These are phyloP conservation scores for Cathartes aura DNA, from an alignment of 2,113 vertebrate species.

Conservation along the genomic window DNA sequence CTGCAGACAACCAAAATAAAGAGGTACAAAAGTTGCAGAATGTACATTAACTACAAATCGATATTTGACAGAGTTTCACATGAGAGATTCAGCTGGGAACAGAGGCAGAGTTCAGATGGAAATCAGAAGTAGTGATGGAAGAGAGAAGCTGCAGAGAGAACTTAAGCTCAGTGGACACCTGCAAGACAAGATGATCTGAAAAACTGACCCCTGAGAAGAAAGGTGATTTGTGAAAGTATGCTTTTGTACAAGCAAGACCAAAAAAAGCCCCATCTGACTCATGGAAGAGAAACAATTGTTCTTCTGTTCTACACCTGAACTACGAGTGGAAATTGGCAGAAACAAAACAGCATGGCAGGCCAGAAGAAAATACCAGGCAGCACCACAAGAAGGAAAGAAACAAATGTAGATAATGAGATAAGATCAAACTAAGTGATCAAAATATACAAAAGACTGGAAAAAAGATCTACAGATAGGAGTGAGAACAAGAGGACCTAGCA, in stretches of 20 bases:
- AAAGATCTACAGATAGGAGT: not conserved
- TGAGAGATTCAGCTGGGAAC: slow-evolving; percentile 47
- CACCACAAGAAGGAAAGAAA: not conserved
- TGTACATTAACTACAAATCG: not conserved
- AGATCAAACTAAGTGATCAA: not conserved
- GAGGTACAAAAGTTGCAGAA: slow-evolving; percentile 3
- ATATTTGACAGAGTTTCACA: slow-evolving; percentile 30
- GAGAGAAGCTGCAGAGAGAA: slow-evolving; percentile 20
- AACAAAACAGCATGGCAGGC: not conserved
- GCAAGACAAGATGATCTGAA: slow-evolving; percentile 35
- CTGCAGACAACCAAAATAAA: slow-evolving; percentile 5
- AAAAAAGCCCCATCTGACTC: not conserved
- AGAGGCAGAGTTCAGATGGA: slow-evolving; percentile 42
- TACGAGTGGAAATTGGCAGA: not conserved
- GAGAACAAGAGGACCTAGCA: not conserved
- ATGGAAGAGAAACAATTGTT: not conserved
- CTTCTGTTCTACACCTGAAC: not conserved
- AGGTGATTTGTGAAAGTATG: not conserved
- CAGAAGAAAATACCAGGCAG: not conserved
- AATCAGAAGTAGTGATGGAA: slow-evolving; percentile 21
- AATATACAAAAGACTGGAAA: not conserved
- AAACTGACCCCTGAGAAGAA: slow-evolving; percentile 42
- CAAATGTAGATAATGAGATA: not conserved
- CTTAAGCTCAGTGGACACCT: slow-evolving; percentile 38
- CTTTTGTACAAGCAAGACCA: slow-evolving; percentile 3